Percentiles rank a stretch among this genome's conserved stretches.
phyloP scores from a whole-genome alignment of 1,140 invertebrate genomes.

The Aethina tumida region DNA sequence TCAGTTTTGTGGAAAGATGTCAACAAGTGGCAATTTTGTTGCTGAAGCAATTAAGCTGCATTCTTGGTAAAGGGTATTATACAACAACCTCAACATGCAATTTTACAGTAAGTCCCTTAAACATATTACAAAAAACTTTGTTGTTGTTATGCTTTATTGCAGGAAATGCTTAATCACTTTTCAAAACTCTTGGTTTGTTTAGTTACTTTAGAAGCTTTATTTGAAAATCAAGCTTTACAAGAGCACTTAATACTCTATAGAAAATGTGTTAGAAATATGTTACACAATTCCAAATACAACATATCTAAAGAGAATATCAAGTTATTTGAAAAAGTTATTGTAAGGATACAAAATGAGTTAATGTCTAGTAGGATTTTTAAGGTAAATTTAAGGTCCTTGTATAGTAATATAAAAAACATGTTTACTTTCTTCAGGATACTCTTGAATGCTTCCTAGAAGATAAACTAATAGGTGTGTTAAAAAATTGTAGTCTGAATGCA shows the following conservation, averaged over 20 bases:
- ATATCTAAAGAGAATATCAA: conserved; percentile 46
- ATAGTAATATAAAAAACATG: background rate
- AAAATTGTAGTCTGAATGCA: conserved; percentile 54
- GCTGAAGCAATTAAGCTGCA: conserved; percentile 54
- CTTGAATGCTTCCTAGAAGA: conserved; percentile 58
- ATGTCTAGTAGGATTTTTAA: conserved; percentile 55
- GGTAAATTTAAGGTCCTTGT: conserved; percentile 34
- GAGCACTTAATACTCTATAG: conserved; percentile 64
- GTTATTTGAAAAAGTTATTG: conserved; percentile 56
- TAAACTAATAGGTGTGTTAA: conserved; percentile 45
- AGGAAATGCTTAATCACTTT: conserved; percentile 52
- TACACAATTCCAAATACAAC: conserved; percentile 56
- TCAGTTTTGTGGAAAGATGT: conserved; percentile 54
- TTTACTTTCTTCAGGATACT: conserved; percentile 32
- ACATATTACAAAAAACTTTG: too few relatives aligned
- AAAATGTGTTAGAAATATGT: conserved; percentile 55
- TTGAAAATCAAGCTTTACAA: conserved; percentile 49
- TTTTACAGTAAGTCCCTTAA: conserved; percentile 40
- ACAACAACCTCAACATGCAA: conserved; percentile 35
- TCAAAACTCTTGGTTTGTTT: conserved; percentile 57
- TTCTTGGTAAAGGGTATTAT: conserved; percentile 43
- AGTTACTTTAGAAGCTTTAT: conserved; percentile 61
- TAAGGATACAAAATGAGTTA: conserved; percentile 50
- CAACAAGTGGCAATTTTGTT: conserved; percentile 55
- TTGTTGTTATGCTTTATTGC: too few relatives aligned